Base-by-base conservation (phyloP, 1,140 invertebrate genomes). In the Rhysida immarginata region DNA sequence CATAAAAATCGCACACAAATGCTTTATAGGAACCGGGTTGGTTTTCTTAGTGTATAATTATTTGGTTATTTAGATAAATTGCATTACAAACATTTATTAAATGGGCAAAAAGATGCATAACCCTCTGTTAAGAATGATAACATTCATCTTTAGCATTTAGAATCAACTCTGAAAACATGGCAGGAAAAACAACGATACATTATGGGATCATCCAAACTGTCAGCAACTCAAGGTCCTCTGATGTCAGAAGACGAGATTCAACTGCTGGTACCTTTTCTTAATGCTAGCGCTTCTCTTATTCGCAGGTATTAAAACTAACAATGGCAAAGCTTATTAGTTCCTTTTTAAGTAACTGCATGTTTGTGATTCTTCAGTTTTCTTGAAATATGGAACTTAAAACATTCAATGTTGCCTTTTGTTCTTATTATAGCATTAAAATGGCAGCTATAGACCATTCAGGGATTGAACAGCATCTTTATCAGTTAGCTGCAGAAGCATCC, bases 1-100 rank as follows among this genome's bases (percentile, higher is more conserved):
- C 93, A 96, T 69, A 96, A 96, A 73, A 97, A 96, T 73, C 77
- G 92, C 57, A 91, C 94, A 66, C 92, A 95, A 74, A 93, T 97
- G 84, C 71, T 97, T 2, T 92, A 85, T 62, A 74, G 92, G 48
- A 94, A 95, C 68, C 76, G 90, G 62, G 81, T 83, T n/a, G n/a
- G n/a, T n/a, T n/a, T n/a, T n/a, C n/a, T n/a, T n/a, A n/a, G 70
- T 70, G 69, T 69, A 35, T 8, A 35, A 5, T 35, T 35, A 8
- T 8, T 35, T 35, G 29, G 29, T 5, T 35, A 16, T 35, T 35
- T 8, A 54, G 18, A 56, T 25, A 5, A 46, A 46, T 46, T 35
- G 5, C 5, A 35, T 8, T 8, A 35, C 5, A 35, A 35, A n/a
- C n/a, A n/a, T n/a, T 11, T 41, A 41, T n/a, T 41, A 11, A 11